Percentiles rank a stretch among this genome's conserved stretches.
Evolutionary conservation across 2,113 vertebrate genomes (phyloP).

Genomic region (Brachirus orientalis): DNA sequence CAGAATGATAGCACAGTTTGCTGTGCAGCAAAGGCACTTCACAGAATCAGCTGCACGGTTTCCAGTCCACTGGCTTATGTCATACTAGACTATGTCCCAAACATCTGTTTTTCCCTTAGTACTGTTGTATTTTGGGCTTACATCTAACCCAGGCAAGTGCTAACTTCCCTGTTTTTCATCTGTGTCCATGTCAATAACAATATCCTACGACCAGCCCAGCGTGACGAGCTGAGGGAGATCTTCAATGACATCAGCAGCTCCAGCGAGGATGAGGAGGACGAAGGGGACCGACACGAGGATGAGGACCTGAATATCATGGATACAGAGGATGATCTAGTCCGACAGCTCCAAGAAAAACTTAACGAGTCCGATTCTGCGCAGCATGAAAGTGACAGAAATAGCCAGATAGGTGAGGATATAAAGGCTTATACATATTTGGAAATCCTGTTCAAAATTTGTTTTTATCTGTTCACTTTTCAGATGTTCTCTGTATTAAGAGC

Average conservation of each 20-base stretch:
- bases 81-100: not conserved
- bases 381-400: constrained; percentile 83
- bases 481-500: too few species aligned
- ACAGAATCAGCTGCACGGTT: not conserved
- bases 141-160: constrained; percentile 3
- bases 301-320: constrained; percentile 94
- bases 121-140: not conserved
- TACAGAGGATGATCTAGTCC: constrained; percentile 89
- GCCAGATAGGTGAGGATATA: constrained; percentile 82
- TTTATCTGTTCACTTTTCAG: too few species aligned
- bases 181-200: too few species aligned
- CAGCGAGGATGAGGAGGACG: constrained; percentile 92
- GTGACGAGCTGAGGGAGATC: constrained; percentile 86
- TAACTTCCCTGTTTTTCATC: not conserved
- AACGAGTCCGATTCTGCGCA: constrained; percentile 82
- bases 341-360: constrained; percentile 86
- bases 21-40: not conserved
- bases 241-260: constrained; percentile 91
- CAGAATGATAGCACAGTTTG: too few species aligned
- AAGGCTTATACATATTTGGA: not conserved
- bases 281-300: constrained; percentile 88
- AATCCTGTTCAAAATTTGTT: too few species aligned
- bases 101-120: not conserved
- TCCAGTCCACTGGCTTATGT: not conserved
- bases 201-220: constrained; percentile 72